Evolutionary conservation across 2,797 vertebrate genomes (phyloP), one percentile per base, ranked within the genome.

Genomic region (Acrossocheilus fasciatus): DNA sequence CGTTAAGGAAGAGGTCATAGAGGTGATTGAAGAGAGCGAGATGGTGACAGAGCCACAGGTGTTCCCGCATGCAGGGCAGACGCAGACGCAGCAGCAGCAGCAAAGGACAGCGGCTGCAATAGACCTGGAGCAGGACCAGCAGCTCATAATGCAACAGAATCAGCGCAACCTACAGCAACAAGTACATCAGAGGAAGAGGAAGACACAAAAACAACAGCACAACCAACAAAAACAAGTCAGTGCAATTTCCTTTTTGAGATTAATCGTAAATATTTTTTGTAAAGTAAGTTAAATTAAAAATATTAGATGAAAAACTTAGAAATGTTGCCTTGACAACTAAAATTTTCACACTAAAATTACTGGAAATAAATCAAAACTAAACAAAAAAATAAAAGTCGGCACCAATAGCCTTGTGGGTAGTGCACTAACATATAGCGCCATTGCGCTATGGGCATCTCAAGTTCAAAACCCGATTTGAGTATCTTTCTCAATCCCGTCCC

Each of bases 1-100:
- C 6, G 47, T 96, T 47, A 95, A 95, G 81, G 88, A 95, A 85
- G 94, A 95, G 84, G 79, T 34, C 8, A 30, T 85, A 54, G 83
- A 85, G 47, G 36, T 78, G 62, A 11, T 43, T 0, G 92, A 93
- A 64, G 76, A 73, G 12, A 92, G 90, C 26, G 91, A 88, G 3
- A 78, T 20, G 57, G 70, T 36, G 47, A 66, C 73, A 5, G 87
- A 85, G 18, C 64, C 34, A 5, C 87, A 62, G 82, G 59, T 74
- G n/a, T 2, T 23, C 2, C 73, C 12, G 4, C 72, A 68, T 20
- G 62, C 36, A 45, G 47, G 7, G 36, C 77, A 80, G 74, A 52
- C 2, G 36, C 76, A 69, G 34, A 39, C 59, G 39, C 39, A 39
- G 39, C 39, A 6, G 39, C 39, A 39, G 77, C 75, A 77, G 70